Percentiles rank a stretch among this genome's conserved stretches.
Evolutionary conservation across 2,113 vertebrate species (phyloP).

Genomic region (Dromaius novaehollandiae): DNA sequence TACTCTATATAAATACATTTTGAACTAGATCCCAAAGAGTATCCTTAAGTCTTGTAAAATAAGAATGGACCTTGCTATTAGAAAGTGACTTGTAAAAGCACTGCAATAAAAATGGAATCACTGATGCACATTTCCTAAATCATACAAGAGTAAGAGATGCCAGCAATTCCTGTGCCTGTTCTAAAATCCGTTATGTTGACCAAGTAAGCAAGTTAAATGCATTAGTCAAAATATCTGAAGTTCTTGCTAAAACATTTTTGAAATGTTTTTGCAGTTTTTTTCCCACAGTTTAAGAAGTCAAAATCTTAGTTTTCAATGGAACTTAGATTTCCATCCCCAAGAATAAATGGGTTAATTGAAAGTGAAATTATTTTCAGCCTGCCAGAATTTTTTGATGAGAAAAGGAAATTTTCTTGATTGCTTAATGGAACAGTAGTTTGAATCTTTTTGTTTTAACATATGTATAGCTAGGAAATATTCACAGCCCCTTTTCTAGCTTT

Average conservation of each 20-base stretch:
- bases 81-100: neutral
- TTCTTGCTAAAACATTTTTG: neutral
- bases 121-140: neutral
- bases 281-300: neutral
- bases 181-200: neutral
- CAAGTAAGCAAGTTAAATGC: neutral
- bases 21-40: neutral
- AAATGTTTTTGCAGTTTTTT: neutral
- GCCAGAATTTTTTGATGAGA: neutral
- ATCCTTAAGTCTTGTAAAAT: neutral
- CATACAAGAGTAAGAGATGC: neutral
- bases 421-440: neutral
- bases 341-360: neutral
- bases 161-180: neutral
- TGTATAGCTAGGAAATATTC: neutral
- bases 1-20: neutral
- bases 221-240: neutral
- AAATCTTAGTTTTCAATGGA: neutral
- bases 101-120: neutral
- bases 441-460: neutral
- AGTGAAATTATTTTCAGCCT: neutral
- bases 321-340: neutral
- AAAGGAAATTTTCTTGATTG: neutral
- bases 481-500: neutral
- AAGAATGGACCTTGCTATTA: neutral